Base-by-base conservation (phyloP, 2,888 invertebrate genomes). In the Amblyjoppa fuscipennis region DNA sequence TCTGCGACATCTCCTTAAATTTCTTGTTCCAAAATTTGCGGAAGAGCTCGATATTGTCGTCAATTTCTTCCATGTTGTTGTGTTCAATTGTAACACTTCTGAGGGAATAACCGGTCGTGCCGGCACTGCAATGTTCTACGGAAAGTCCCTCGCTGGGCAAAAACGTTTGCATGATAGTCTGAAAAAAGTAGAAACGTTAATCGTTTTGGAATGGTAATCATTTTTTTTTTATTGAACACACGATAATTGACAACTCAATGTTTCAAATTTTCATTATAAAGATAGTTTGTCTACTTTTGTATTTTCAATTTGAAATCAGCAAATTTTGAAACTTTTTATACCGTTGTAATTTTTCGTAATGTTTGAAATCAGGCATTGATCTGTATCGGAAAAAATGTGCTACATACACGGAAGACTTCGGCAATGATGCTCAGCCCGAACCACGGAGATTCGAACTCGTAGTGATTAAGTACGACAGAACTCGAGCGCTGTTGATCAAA, bases 391-490 rank as follows among this genome's bases (percentile, higher is more conserved):
- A 95, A 0, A 97, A 95, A 83, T 41, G 41, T 41, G 41, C 41
- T 41, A 41, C 41, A 41, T 41, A 41, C 41, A 11, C 41, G 41
- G 11, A 41, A 11, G 41, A 41, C 41, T 41, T 41, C 41, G 41
- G 41, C 9, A 11, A 41, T 11, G 41, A 96, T 96, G 69, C 96
- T 96, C 83, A 96, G 95, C 25, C 94, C 94, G 1, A 97, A 93
- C 0, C 95, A 95, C 68, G 95, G 95, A 0, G 95, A 95, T 3
- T 96, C 97, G 25, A 96, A 96, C 93, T 98, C 98, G 94, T 98
- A 99, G 94, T 98, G 98, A 95, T 98, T 98, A 13, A 96, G 96
- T 49, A 98, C 96, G 80, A 97, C 96, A 13, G 98, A 98, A 94
- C 98, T 98, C 0, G 96, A 95, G 89, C 98, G 5, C 95, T 95